Percentiles rank a stretch among this genome's conserved stretches.
phyloP scores from a whole-genome alignment of 2,797 vertebrate genomes.

The Argyrosomus regius region DNA sequence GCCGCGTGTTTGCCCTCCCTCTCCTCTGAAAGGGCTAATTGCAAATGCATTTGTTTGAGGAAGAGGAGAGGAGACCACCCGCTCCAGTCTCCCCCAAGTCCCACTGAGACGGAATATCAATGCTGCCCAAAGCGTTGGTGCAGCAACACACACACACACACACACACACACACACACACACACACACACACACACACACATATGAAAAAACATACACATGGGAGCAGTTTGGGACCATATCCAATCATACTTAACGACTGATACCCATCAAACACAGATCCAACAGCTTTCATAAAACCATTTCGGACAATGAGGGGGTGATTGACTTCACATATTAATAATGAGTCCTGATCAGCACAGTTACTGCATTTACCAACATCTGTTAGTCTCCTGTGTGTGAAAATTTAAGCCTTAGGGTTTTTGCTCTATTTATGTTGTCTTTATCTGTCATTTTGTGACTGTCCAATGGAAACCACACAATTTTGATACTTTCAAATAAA shows the following conservation, averaged over 20 bases:
- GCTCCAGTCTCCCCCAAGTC: conserved; percentile 65
- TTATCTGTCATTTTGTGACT: background rate
- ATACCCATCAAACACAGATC: conserved; percentile 67
- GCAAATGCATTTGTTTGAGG: conserved; percentile 90
- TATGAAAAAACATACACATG: conserved; percentile 47
- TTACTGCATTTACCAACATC: conserved; percentile 8
- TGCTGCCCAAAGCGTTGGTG: conserved; percentile 48
- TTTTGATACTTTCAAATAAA: background rate
- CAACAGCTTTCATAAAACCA: conserved; percentile 51
- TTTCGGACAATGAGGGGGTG: conserved; percentile 54
- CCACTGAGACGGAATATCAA: conserved; percentile 79
- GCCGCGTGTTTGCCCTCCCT: conserved; percentile 84
- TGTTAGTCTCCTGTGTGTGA: background rate
- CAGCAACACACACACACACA: background rate
- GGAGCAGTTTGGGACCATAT: conserved; percentile 64
- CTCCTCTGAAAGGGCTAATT: conserved; percentile 87
- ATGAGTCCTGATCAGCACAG: background rate
- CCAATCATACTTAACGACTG: conserved; percentile 66
- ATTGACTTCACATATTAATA: conserved; percentile 47
- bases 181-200: conserved; percentile 4
- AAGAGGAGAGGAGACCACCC: conserved; percentile 75
- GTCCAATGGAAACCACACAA: background rate
- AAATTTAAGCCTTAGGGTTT: background rate
- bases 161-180: conserved; percentile 8
- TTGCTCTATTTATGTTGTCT: background rate